phyloP scores from a whole-genome alignment of 2,888 invertebrate genomes.

The Barypeithes pellucidus region DNA sequence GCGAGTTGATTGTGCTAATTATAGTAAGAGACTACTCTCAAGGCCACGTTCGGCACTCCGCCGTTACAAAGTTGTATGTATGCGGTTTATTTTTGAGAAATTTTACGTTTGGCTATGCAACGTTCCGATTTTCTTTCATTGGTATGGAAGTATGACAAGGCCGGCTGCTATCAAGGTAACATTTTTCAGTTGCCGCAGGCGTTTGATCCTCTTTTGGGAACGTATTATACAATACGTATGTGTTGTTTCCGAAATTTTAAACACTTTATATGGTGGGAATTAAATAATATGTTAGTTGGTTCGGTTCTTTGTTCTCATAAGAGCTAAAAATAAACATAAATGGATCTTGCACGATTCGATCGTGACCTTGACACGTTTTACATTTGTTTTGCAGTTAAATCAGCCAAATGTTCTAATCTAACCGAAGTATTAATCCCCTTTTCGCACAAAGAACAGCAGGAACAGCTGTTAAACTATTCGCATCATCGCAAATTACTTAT shows the following conservation, averaged over 20 bases:
- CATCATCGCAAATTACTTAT: slow-evolving; percentile 35
- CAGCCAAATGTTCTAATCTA: slow-evolving; percentile 33
- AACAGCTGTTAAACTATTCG: slow-evolving; percentile 33
- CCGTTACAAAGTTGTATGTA: slow-evolving; percentile 32
- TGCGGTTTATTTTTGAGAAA: slow-evolving; percentile 50
- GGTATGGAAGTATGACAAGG: slow-evolving; percentile 46
- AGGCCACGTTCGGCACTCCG: slow-evolving; percentile 56
- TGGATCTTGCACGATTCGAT: slow-evolving; percentile 25
- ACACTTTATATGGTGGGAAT: slow-evolving; percentile 29
- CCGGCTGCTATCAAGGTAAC: slow-evolving; percentile 41
- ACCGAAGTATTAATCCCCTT: slow-evolving; percentile 23
- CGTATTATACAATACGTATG: slow-evolving; percentile 30
- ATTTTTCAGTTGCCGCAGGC: slow-evolving; percentile 30
- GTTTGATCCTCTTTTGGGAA: slow-evolving; percentile 26
- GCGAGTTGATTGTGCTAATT: slow-evolving; percentile 65
- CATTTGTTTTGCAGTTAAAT: slow-evolving; percentile 18
- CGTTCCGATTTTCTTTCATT: slow-evolving; percentile 44
- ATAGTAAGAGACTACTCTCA: slow-evolving; percentile 64
- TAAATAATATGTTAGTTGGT: slow-evolving; percentile 11
- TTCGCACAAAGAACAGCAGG: slow-evolving; percentile 32
- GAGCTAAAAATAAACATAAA: slow-evolving; percentile 32
- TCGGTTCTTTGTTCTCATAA: slow-evolving; percentile 41
- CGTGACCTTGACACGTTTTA: slow-evolving; percentile 40
- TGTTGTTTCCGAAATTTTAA: slow-evolving; percentile 12
- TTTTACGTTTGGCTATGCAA: slow-evolving; percentile 42